phyloP scores from a whole-genome alignment of 2,797 vertebrate species.

The Clangula hyemalis region DNA sequence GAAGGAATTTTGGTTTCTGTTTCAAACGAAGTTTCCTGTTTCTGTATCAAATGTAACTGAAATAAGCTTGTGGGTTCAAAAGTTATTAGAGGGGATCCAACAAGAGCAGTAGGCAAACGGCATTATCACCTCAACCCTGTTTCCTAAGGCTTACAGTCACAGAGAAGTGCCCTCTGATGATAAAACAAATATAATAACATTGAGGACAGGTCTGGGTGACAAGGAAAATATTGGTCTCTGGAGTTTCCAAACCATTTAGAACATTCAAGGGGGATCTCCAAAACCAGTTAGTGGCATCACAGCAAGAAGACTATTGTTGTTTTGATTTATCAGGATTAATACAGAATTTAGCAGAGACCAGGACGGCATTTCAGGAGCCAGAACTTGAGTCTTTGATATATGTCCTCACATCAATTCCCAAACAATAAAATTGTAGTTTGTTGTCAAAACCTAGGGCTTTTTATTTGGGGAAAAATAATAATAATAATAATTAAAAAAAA shows the following conservation, averaged over 20 bases:
- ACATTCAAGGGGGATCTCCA: background rate
- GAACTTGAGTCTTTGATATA: background rate
- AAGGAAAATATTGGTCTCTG: background rate
- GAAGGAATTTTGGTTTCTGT: background rate
- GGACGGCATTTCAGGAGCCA: background rate
- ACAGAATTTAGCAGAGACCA: background rate
- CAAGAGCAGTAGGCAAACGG: background rate
- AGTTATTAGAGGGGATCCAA: background rate
- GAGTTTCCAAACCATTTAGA: background rate
- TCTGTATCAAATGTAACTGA: background rate
- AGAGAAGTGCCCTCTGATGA: background rate
- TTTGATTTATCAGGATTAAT: conserved; percentile 17
- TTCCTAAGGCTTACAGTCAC: background rate
- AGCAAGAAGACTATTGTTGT: background rate
- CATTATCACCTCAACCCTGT: background rate
- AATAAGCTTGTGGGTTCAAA: background rate
- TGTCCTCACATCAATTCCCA: background rate
- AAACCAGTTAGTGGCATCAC: background rate
- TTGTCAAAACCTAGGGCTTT: background rate
- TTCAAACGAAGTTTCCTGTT: background rate
- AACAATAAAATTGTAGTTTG: background rate
- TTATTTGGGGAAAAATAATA: background rate
- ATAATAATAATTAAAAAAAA: too few relatives aligned
- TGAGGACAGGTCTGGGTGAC: background rate
- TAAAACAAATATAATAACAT: background rate